Percentiles rank a stretch among this genome's conserved stretches.
These are phyloP conservation scores for Numida meleagris DNA, from an alignment of 2,113 vertebrate genomes.

Conservation along the genomic window DNA sequence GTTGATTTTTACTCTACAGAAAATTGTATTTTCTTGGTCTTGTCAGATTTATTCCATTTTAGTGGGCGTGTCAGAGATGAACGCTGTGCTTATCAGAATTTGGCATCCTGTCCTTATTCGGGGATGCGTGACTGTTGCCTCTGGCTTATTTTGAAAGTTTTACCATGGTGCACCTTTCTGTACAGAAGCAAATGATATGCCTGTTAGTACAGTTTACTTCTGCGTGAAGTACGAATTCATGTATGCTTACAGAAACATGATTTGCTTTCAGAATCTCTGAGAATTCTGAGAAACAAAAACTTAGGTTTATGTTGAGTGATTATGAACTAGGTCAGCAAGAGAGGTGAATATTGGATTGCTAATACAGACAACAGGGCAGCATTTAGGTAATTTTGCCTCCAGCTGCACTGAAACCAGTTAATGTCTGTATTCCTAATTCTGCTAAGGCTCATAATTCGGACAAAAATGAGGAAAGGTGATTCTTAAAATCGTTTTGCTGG, in stretches of 20 bases:
- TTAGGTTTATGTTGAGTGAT: background rate
- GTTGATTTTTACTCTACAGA: background rate
- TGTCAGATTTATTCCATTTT: background rate
- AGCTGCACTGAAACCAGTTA: slow-evolving; percentile 31
- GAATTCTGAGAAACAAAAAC: background rate
- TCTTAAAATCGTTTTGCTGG: slow-evolving; percentile 62
- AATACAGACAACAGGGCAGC: background rate
- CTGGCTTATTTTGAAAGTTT: background rate
- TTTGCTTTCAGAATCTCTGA: background rate
- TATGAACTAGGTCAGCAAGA: background rate
- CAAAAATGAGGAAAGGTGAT: slow-evolving; percentile 21
- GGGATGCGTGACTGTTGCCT: background rate
- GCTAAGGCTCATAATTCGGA: background rate
- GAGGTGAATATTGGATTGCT: background rate
- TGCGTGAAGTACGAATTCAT: background rate
- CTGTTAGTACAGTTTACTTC: background rate
- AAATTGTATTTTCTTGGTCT: background rate
- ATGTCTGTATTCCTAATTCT: slow-evolving; percentile 28
- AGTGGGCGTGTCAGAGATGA: background rate
- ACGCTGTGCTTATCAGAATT: background rate
- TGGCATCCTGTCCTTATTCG: background rate
- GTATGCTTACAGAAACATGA: background rate
- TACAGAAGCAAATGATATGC: background rate
- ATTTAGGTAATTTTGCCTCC: slow-evolving; percentile 40
- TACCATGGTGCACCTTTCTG: accelerated